A percentile compares a stretch with the other conserved stretches of the same genome.
Evolutionary conservation across 2,888 invertebrate genomes (phyloP).

Genomic region (Machimus rusticus): DNA sequence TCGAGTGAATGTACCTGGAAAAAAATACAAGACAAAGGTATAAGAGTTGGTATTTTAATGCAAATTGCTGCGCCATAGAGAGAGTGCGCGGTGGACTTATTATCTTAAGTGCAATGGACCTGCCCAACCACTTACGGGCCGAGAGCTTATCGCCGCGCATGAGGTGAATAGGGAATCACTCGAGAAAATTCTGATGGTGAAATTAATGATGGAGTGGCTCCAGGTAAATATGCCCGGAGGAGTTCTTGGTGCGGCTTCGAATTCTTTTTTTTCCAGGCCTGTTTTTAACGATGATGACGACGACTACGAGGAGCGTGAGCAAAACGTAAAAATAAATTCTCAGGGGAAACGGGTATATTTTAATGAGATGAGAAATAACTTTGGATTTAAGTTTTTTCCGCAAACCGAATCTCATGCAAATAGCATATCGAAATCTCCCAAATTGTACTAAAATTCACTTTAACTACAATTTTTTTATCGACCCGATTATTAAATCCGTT

Average conservation of each 20-base stretch:
- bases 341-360: background rate
- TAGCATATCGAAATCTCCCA: background rate
- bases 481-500: no score
- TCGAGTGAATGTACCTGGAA: conserved; percentile 93
- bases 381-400: background rate
- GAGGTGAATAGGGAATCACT: conserved; percentile 26
- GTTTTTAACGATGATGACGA: background rate
- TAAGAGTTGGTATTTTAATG: background rate
- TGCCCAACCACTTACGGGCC: conserved; percentile 24
- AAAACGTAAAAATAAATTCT: background rate
- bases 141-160: conserved; percentile 5
- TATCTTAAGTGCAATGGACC: conserved; percentile 33
- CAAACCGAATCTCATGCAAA: background rate
- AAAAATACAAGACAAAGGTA: background rate
- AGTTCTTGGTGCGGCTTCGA: background rate
- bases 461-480: background rate
- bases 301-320: background rate
- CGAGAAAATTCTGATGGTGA: conserved; percentile 13
- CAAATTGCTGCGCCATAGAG: conserved; percentile 19
- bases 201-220: conserved; percentile 14
- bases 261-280: background rate
- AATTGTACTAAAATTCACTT: background rate
- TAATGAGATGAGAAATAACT: background rate
- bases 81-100: background rate
- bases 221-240: background rate